Base-by-base conservation (phyloP, 2,113 vertebrate species). In the Prionailurus viverrinus region DNA sequence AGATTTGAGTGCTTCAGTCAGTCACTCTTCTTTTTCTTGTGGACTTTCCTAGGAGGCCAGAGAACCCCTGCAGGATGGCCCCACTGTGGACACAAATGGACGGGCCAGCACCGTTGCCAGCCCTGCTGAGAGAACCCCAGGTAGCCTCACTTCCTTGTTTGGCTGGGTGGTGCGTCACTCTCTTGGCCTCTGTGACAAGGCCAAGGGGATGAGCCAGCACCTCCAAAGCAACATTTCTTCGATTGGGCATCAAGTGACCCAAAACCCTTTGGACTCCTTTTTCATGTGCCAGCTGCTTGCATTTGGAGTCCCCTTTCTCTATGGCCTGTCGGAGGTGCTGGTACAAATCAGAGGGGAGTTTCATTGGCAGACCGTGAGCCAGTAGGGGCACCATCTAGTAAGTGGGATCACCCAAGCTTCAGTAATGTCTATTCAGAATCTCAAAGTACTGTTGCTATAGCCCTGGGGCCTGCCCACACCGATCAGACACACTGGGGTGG, bases 211-310 rank as follows among this genome's bases (percentile, higher is more conserved):
- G 96, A 98, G 98, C 98, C 99, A 98, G 95, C 98, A 93, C 97
- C 98, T 99, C 96, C 98, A 98, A 94, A 99, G 98, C 98, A 99
- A 98, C 33, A 97, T 99, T 97, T 99, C 99, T 97, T 99, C 99
- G 97, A 98, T 99, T 74, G 99, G 99, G 99, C 99, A 99, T 96
- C 99, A 99, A 96, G 98, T 99, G 98, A 99, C 99, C 93, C 99
- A 99, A 98, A 99, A 99, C 96, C 99, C 99, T 97, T 97, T 99
- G 99, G 99, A 99, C 98, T 99, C 99, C 97, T 99, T 99, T 99
- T 99, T 99, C 99, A 99, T 99, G 99, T 99, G 99, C 98, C 99
- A 99, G 98, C 99, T 99, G 97, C 97, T 99, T 97, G 99, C 99
- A 78, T 99, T 99, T 65, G 99, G 99, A 71, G 98, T 99, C 93